phyloP scores from a whole-genome alignment of 2,113 vertebrate genomes.

The Pseudolaguvia tuberculata region DNA sequence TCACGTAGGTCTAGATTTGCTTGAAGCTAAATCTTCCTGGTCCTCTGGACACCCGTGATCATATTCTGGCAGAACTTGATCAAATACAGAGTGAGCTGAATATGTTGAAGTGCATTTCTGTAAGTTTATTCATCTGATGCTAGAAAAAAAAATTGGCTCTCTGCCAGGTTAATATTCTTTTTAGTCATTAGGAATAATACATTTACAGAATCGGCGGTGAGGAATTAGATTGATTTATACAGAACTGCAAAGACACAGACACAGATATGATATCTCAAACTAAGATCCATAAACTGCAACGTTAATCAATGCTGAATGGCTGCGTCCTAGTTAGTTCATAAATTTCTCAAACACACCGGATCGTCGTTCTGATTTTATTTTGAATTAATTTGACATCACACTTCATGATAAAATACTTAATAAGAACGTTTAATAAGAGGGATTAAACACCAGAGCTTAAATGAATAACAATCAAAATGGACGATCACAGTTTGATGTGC shows the following conservation, averaged over 20 bases:
- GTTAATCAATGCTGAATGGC: no score
- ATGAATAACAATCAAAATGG: constrained; percentile 5
- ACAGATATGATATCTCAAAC: constrained; percentile 5
- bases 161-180: constrained; percentile 53
- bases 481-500: constrained; percentile 30
- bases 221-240: constrained; percentile 42
- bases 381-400: constrained; percentile 12
- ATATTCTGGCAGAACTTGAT: constrained; percentile 43
- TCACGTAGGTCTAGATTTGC: constrained; percentile 14
- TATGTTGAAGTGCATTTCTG: constrained; percentile 63
- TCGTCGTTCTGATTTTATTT: background rate
- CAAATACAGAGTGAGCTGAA: constrained; percentile 61
- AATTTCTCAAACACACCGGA: background rate
- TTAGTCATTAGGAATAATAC: constrained; percentile 58
- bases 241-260: background rate
- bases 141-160: constrained; percentile 34
- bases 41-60: constrained; percentile 62
- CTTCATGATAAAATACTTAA: background rate
- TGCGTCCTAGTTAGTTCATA: constrained; percentile 9
- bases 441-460: background rate
- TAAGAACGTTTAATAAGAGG: background rate
- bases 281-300: background rate
- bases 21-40: constrained; percentile 54
- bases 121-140: constrained; percentile 62
- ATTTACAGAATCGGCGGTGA: constrained; percentile 54